phyloP scores from a whole-genome alignment of 1,140 invertebrate genomes.

The Drosophila pandora region DNA sequence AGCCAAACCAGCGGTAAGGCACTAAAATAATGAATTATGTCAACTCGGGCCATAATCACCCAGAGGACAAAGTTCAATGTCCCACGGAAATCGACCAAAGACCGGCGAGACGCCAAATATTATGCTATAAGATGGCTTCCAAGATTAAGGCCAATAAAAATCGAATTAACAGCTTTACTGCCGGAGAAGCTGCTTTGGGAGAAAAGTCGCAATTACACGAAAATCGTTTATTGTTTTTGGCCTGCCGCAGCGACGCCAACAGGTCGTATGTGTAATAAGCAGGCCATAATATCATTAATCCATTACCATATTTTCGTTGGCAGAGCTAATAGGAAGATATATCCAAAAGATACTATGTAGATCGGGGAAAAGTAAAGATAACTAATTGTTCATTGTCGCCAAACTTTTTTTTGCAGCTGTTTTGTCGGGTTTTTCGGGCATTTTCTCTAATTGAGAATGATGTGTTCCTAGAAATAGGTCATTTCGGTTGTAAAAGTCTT shows the following conservation, averaged over 20 bases:
- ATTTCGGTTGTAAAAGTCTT: constrained; percentile 56
- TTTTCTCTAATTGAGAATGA: constrained; percentile 45
- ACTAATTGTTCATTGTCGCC: constrained; percentile 38
- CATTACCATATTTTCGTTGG: constrained; percentile 15
- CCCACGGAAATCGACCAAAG: neutral
- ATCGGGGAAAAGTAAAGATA: constrained; percentile 1
- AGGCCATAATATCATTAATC: constrained; percentile 3
- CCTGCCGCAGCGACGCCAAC: constrained; percentile 7
- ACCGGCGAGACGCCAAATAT: neutral
- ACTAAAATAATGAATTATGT: constrained; percentile 50
- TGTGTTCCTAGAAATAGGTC: constrained; percentile 58
- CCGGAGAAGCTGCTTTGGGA: neutral
- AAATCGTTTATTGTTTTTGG: constrained; percentile 12
- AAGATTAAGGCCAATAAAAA: neutral
- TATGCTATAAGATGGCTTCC: neutral
- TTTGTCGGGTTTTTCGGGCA: constrained; percentile 8
- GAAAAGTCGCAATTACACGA: neutral
- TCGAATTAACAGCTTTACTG: constrained; percentile 7
- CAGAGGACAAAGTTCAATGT: constrained; percentile 34
- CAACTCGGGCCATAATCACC: neutral
- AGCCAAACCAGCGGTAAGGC: constrained; percentile 12
- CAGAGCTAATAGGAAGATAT: constrained; percentile 3
- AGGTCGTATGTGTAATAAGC: constrained; percentile 31
- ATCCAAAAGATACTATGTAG: constrained; percentile 1
- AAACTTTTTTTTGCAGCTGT: constrained; percentile 49